A percentile compares a stretch with the other conserved stretches of the same genome.
phyloP scores from a whole-genome alignment of 1,140 invertebrate genomes.

The Phocides pigmalion region DNA sequence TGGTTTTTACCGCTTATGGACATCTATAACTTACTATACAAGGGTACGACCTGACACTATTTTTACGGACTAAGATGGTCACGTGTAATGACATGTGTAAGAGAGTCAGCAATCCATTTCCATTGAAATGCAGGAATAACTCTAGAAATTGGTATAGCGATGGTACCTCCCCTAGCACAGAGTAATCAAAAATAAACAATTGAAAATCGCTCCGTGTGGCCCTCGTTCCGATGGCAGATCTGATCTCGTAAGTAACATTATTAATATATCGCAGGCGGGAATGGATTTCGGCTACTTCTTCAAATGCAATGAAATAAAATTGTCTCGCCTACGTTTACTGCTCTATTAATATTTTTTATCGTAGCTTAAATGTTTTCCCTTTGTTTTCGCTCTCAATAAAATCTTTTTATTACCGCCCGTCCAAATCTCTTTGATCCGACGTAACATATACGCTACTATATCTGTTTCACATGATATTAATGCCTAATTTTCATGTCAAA shows the following conservation, averaged over 20 bases:
- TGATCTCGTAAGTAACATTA: conserved; percentile 36
- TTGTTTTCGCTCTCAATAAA: conserved; percentile 68
- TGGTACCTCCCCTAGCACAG: no score
- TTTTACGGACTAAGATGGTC: no score
- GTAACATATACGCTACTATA: conserved; percentile 50
- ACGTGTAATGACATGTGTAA: no score
- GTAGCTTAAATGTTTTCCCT: conserved; percentile 66
- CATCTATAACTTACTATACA: no score
- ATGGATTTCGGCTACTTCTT: conserved; percentile 46
- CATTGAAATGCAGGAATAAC: no score
- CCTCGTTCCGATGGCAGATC: conserved; percentile 10
- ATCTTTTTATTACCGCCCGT: conserved; percentile 51
- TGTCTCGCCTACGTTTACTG: conserved; percentile 58
- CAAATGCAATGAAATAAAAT: conserved; percentile 61
- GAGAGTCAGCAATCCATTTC: no score
- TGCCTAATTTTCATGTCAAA: conserved; percentile 45
- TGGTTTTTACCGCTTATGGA: no score
- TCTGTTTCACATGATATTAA: conserved; percentile 31
- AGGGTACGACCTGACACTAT: no score
- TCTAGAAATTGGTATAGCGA: no score
- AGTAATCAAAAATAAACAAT: no score
- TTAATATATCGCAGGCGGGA: conserved; percentile 66
- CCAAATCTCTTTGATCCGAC: conserved; percentile 57
- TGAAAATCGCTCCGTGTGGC: conserved; percentile 16
- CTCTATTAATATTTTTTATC: conserved; percentile 77